Conservation (phyloP, 2,797 vertebrate species). For the Tympanoctomys barrerae region DNA sequence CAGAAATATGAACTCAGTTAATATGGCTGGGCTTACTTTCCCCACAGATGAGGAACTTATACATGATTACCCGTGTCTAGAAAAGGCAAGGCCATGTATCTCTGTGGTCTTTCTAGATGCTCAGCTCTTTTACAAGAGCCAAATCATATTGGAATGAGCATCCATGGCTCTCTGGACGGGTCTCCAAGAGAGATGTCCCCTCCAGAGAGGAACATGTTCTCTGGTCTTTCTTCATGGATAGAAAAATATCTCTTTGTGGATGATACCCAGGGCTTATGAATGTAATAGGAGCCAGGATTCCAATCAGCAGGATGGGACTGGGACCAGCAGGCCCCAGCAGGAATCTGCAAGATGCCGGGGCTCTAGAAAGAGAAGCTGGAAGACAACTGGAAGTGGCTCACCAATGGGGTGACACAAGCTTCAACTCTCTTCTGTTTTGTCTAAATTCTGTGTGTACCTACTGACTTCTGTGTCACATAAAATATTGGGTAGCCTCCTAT, state of each 20-base stretch:
- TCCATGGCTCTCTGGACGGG: background rate
- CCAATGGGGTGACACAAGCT: accelerated
- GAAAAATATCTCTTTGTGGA: too few species aligned
- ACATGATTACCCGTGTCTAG: background rate
- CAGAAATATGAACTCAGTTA: background rate
- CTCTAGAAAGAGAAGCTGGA: background rate
- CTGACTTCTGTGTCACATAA: background rate
- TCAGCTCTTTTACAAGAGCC: background rate
- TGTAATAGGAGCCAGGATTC: background rate
- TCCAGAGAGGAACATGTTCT: background rate
- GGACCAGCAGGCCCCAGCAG: too few species aligned
- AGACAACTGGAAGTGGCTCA: background rate
- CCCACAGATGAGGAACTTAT: background rate
- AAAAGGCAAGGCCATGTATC: too few species aligned
- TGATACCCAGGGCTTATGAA: accelerated
- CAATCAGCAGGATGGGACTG: background rate
- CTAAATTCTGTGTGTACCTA: background rate
- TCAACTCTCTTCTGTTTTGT: background rate
- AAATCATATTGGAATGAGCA: background rate
- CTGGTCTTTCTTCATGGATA: background rate
- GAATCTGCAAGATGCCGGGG: background rate
- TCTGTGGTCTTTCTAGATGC: background rate
- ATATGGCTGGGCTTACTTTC: background rate
- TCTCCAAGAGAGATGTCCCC: too few species aligned
- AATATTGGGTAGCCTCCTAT: background rate